These are phyloP conservation scores for Nannoperca obscura DNA, from an alignment of 2,797 vertebrate genomes.

Conservation along the genomic window DNA sequence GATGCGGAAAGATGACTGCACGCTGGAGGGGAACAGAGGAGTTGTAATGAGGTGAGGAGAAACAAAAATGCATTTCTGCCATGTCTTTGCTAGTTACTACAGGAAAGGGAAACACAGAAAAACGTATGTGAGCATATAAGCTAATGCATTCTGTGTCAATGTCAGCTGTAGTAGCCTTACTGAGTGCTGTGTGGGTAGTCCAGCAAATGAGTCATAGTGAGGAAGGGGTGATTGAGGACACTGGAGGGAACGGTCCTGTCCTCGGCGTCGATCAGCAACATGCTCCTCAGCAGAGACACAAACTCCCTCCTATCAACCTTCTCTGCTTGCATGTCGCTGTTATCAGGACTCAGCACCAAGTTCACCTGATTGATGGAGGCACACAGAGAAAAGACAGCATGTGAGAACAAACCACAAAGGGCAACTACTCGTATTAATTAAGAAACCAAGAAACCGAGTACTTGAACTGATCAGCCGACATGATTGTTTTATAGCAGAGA, in stretches of 20 bases:
- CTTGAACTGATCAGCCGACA: not conserved
- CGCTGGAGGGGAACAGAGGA: constrained; percentile 78
- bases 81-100: not conserved
- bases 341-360: constrained; percentile 94
- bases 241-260: constrained; percentile 92
- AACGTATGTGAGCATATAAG: constrained; percentile 10
- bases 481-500: accelerated
- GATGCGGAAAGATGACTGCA: constrained; percentile 98
- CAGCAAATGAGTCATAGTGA: constrained; percentile 98
- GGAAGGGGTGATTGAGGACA: constrained; percentile 94
- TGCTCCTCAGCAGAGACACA: constrained; percentile 95
- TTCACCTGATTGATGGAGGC: constrained; percentile 88
- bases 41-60: not conserved
- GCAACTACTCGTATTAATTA: not conserved
- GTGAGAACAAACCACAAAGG: not conserved
- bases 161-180: constrained; percentile 81
- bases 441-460: not conserved
- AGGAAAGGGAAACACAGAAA: not conserved
- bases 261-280: constrained; percentile 96
- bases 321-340: constrained; percentile 94
- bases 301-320: constrained; percentile 96
- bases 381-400: not conserved
- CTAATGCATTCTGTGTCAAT: not conserved
- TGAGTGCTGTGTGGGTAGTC: constrained; percentile 98
- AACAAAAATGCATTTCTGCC: not conserved